Conservation (phyloP, 2,888 invertebrate species). For the Hybos culiciformis region DNA sequence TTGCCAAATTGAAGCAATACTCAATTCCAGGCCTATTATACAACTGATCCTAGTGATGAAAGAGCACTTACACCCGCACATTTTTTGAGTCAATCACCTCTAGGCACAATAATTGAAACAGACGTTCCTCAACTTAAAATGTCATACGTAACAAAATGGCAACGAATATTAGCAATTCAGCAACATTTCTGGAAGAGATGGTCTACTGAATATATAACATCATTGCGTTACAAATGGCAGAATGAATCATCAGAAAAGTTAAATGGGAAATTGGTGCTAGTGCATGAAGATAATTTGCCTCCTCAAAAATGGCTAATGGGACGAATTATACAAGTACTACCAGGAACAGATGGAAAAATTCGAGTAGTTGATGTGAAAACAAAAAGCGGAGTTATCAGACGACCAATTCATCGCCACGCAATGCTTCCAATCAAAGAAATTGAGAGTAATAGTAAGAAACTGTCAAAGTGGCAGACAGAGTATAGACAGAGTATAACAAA, state of each 20-base stretch:
- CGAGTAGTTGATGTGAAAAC: background rate
- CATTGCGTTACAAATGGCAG: background rate
- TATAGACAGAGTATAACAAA: no score
- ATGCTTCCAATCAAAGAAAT: background rate
- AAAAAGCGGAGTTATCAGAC: background rate
- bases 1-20: background rate
- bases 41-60: conserved; percentile 8
- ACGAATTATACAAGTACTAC: background rate
- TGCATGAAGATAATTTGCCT: background rate
- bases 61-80: conserved; percentile 7
- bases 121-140: background rate
- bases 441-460: no score
- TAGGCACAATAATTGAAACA: conserved; percentile 2
- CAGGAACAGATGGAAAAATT: background rate
- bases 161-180: background rate
- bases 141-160: background rate
- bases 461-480: no score
- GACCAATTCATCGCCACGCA: background rate
- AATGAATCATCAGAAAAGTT: background rate
- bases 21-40: background rate
- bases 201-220: background rate
- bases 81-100: conserved; percentile 9
- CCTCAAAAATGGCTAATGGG: background rate
- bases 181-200: background rate
- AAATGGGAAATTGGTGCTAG: background rate